Evolutionary conservation across 1,140 invertebrate species (phyloP).

Genomic region (Drosophila kohkoa): DNA sequence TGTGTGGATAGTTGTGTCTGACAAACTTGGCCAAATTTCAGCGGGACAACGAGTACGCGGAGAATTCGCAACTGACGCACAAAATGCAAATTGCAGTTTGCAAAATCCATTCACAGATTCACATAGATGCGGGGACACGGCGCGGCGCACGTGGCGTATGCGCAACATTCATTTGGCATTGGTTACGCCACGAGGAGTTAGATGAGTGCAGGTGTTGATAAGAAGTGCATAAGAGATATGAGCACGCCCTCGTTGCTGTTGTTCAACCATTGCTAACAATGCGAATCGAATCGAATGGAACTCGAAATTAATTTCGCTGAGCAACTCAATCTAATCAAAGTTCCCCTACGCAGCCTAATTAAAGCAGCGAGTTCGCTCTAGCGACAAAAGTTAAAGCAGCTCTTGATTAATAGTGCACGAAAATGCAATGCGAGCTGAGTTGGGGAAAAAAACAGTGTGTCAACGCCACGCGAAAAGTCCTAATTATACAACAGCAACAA

Average conservation of each 20-base stretch:
- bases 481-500: constrained; percentile 47
- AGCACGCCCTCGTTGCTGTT: not conserved
- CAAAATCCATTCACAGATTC: constrained; percentile 41
- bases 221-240: constrained; percentile 10
- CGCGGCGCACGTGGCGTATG: constrained; percentile 31
- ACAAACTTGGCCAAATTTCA: constrained; percentile 46
- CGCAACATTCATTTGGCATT: constrained; percentile 26
- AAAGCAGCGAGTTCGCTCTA: not conserved
- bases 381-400: not conserved
- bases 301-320: not conserved
- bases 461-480: constrained; percentile 37
- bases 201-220: not conserved
- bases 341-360: not conserved
- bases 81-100: constrained; percentile 51
- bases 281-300: not conserved
- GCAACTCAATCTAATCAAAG: not conserved
- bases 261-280: not conserved
- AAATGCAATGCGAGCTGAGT: constrained; percentile 25
- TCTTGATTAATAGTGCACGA: constrained; percentile 40
- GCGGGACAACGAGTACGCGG: constrained; percentile 12
- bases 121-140: not conserved
- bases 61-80: not conserved
- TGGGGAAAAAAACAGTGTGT: constrained; percentile 24
- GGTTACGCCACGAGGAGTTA: not conserved
- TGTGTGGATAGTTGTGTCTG: constrained; percentile 29